Evolutionary conservation across 2,888 invertebrate genomes (phyloP), one percentile per base, ranked within the genome.

Genomic region (Neuroscelio doddi): DNA sequence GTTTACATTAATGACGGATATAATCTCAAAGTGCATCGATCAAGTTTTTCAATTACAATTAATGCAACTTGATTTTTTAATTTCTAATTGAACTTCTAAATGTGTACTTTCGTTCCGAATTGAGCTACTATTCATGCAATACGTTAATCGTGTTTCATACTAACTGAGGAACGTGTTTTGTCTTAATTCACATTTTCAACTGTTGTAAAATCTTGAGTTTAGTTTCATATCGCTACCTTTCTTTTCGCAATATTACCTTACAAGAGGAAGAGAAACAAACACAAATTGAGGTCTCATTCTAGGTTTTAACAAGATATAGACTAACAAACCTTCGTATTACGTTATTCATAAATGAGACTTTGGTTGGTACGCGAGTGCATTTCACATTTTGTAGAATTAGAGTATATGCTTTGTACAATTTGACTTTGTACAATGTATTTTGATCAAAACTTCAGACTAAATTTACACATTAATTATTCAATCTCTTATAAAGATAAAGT

Each of bases 321-420:
- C 21, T n/a, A 26, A 21, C 26, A 41, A 41, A 41, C 24, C 17
- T 41, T 41, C 17, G 41, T 12, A 41, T 12, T 41, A 4, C n/a
- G 41, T 24, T 5, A 10, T 5, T 12, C 5, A 12, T 10, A 16
- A 26, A n/a, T 24, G 30, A 30, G 9, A 2, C 24, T 24, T 12
- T 21, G 3, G n/a, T n/a, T n/a, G n/a, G 7, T 16, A 17, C 38
- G 38, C 17, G 3, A 2, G 16, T 41, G n/a, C 21, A 21, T 24
- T 41, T 24, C 24, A 24, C 12, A 21, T 24, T 16, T 10, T 4
- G 10, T 12, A 9, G 4, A 41, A 4, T n/a, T 24, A n/a, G n/a
- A n/a, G n/a, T n/a, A n/a, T n/a, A n/a, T n/a, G n/a, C n/a, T n/a
- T n/a, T n/a, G n/a, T n/a, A n/a, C n/a, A n/a, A n/a, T n/a, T n/a